Evolutionary conservation across 2,113 vertebrate species (phyloP).

Genomic region (Hyperopisus bebe): DNA sequence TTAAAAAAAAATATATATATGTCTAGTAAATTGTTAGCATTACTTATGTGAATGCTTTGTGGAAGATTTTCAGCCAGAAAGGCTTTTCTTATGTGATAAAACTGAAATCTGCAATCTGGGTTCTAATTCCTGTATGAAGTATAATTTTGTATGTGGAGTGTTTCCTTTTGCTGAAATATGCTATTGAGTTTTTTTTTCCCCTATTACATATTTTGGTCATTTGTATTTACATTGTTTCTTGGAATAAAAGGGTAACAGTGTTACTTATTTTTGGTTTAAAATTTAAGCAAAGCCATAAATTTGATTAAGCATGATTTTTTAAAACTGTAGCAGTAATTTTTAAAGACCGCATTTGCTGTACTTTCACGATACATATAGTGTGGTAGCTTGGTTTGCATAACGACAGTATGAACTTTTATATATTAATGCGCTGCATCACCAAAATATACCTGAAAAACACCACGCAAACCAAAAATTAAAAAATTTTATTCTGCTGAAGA

Average conservation of each 20-base stretch:
- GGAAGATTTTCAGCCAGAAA: conserved; percentile 8
- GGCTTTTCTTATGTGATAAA: conserved; percentile 1
- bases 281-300: neutral
- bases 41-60: neutral
- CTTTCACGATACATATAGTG: neutral
- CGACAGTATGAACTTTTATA: neutral
- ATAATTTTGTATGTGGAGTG: conserved; percentile 2
- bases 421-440: neutral
- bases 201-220: neutral
- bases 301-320: neutral
- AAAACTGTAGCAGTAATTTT: neutral
- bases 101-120: conserved; percentile 1
- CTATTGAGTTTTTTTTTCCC: neutral
- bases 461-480: neutral
- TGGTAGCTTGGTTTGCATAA: neutral
- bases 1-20: neutral
- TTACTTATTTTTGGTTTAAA: neutral
- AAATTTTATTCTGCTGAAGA: neutral
- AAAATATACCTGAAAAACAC: neutral
- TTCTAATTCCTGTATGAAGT: neutral
- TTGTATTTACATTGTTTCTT: conserved; percentile 18
- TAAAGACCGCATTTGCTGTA: neutral
- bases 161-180: conserved; percentile 21
- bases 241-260: neutral
- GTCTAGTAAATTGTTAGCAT: neutral